Percentiles rank a stretch among this genome's conserved stretches.
phyloP scores from a whole-genome alignment of 2,113 vertebrate genomes.

The Pholis gunnellus region DNA sequence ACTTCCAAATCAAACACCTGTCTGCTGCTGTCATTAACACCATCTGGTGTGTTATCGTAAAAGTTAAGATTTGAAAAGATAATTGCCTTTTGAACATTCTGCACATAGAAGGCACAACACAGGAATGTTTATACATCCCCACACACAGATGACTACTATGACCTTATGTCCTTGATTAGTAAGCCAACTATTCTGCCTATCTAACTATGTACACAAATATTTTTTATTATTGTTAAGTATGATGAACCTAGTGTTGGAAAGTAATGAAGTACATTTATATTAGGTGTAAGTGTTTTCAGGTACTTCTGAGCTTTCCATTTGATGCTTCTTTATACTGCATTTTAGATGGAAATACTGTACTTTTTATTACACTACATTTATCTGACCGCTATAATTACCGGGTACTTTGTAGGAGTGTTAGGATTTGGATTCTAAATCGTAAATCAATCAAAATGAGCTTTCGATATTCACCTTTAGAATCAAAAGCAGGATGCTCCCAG shows the following conservation, averaged over 20 bases:
- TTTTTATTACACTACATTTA: background rate
- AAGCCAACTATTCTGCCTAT: background rate
- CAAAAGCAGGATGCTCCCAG: too few species aligned
- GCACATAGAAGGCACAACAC: background rate
- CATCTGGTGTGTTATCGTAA: background rate
- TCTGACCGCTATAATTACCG: background rate
- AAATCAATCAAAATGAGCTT: background rate
- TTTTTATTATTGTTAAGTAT: background rate
- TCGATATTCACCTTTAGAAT: background rate
- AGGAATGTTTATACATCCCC: background rate
- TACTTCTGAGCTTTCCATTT: background rate
- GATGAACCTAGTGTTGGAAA: background rate
- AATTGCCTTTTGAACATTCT: background rate
- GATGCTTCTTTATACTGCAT: background rate
- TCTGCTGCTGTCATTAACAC: background rate
- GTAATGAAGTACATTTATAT: background rate
- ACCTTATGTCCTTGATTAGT: background rate
- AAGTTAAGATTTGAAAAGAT: background rate
- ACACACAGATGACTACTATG: background rate
- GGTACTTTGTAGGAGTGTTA: background rate
- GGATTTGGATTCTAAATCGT: background rate
- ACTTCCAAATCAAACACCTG: constrained; percentile 21
- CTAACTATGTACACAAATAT: background rate
- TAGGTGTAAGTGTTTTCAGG: background rate
- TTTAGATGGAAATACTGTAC: background rate